Evolutionary conservation across 2,797 vertebrate genomes (phyloP).

Genomic region (Lophius americanus): DNA sequence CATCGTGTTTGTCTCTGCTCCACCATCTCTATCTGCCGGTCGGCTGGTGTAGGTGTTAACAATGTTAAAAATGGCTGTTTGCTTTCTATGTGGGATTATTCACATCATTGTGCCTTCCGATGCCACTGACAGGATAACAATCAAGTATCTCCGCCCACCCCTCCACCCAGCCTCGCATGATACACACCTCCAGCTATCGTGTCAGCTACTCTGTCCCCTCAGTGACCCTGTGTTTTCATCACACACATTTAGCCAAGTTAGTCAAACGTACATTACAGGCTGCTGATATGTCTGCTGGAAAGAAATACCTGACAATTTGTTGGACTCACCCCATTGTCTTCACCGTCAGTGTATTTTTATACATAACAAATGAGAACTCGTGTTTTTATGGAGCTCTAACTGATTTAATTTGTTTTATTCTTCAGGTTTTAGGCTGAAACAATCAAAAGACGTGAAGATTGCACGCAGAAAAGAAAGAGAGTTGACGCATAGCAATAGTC

Average conservation of each 20-base stretch:
- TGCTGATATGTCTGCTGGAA: conserved; percentile 34
- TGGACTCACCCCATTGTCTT: conserved; percentile 41
- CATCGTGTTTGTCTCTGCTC: conserved; percentile 34
- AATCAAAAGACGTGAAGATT: conserved; percentile 8
- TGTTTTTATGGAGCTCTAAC: conserved; percentile 1
- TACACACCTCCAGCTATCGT: conserved; percentile 60
- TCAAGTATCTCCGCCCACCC: conserved; percentile 44
- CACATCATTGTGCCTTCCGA: conserved; percentile 56
- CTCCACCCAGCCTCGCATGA: conserved; percentile 22
- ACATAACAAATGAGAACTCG: conserved; percentile 16
- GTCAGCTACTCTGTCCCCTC: conserved; percentile 75
- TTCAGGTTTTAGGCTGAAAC: conserved; percentile 9
- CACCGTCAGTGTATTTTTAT: conserved; percentile 11
- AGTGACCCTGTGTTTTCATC: conserved; percentile 65
- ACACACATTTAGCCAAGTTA: conserved; percentile 42
- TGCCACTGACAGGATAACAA: conserved; percentile 51
- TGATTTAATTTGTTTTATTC: conserved; percentile 22
- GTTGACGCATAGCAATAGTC: conserved; percentile 6
- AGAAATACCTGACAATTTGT: conserved; percentile 41
- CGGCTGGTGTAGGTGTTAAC: conserved; percentile 69
- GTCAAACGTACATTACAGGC: conserved; percentile 27
- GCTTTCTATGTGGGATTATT: conserved; percentile 73
- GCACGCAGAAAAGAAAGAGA: background rate
- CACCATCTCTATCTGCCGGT: conserved; percentile 53
- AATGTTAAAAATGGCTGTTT: conserved; percentile 68